Evolutionary conservation across 2,113 vertebrate genomes (phyloP), one percentile per base, ranked within the genome.

Genomic region (Beaufortia kweichowensis): DNA sequence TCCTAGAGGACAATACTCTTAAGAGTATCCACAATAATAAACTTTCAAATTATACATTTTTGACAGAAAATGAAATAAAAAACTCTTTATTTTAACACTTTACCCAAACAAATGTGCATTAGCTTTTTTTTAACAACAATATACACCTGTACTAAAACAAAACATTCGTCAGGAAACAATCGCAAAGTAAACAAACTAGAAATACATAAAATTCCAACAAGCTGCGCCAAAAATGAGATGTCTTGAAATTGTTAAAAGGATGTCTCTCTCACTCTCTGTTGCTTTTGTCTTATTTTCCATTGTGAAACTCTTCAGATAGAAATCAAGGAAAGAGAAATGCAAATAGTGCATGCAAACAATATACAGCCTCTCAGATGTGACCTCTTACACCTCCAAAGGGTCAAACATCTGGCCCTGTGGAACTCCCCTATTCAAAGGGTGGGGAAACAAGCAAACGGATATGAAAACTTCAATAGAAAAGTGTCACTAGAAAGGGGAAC

Each of bases 281-380:
- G 55, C 53, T 23, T 69, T 26, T 43, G 67, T 81, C 67, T 61
- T 56, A 39, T 61, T 67, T 71, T 67, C 24, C 48, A 73, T 59
- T 73, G 61, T 77, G 39, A 77, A 59, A 33, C 63, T 15, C 65
- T 60, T 28, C 21, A 76, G 73, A 79, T 62, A 41, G 61, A 82
- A 77, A 79, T 65, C 41, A 68, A 76, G 81, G 65, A 79, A 76
- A 79, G 48, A 76, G 55, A 69, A 76, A 79, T 72, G 75, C 41
- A n/a, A 85, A 71, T 81, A 56, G 85, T 89, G 88, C 48, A 69
- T 85, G 83, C 21, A 75, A 83, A 84, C 84, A 89, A 85, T 86
- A 87, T 84, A 79, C 86, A 50, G 74, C 75, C 64, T 81, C 75
- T 28, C 33, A 3, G 9, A 31, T 60, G 15, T 76, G 77, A 82